Evolutionary conservation across 2,888 invertebrate species (phyloP).

Genomic region (Gymnoscelis rufifasciata): DNA sequence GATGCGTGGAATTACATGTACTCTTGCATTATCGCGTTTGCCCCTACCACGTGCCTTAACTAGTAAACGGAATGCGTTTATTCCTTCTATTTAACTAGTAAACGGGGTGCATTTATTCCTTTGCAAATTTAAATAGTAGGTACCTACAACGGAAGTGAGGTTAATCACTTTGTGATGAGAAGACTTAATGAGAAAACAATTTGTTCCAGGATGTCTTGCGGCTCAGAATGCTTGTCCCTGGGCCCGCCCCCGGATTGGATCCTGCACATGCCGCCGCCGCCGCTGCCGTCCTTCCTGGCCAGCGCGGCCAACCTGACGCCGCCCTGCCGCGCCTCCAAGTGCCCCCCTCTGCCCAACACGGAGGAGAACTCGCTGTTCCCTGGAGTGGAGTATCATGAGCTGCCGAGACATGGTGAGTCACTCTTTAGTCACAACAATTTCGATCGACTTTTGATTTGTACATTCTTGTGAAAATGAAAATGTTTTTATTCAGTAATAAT

Average conservation of each 20-base stretch:
- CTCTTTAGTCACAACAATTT: background rate
- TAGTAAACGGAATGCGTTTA: no score
- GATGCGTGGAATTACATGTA: no score
- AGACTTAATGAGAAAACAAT: background rate
- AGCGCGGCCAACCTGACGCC: conserved; percentile 79
- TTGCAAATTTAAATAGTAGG: no score
- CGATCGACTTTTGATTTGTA: no score
- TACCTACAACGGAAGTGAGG: no score
- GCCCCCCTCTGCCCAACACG: conserved; percentile 75
- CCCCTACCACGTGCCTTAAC: no score
- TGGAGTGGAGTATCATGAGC: conserved; percentile 88
- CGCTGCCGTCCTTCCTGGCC: conserved; percentile 86
- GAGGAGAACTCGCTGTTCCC: conserved; percentile 75
- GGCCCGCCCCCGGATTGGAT: conserved; percentile 91
- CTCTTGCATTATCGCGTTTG: no score
- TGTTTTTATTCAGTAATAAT: no score
- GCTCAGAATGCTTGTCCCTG: conserved; percentile 79
- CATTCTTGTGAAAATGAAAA: no score
- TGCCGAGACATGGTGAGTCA: conserved; percentile 84
- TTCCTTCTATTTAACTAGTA: no score
- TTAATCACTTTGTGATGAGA: no score
- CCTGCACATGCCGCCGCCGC: conserved; percentile 90
- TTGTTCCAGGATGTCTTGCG: conserved; percentile 71
- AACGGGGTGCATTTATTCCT: no score
- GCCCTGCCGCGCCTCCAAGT: conserved; percentile 83